A percentile compares a stretch with the other conserved stretches of the same genome.
Conservation (phyloP, 2,797 vertebrate species). For the Alca torda region DNA sequence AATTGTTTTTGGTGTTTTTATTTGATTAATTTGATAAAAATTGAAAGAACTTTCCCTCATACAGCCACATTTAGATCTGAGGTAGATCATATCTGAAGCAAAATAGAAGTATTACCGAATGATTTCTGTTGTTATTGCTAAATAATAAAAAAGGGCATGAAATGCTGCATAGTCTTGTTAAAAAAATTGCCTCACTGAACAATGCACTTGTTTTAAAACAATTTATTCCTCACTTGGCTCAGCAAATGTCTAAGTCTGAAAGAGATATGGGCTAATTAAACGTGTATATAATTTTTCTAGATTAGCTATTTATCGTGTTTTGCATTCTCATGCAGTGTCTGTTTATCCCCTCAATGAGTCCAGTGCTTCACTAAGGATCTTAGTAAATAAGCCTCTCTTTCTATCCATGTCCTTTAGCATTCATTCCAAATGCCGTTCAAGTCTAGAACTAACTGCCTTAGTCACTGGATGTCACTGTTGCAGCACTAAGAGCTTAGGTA, state of each 20-base stretch:
- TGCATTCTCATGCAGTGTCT: accelerated
- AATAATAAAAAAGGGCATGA: not conserved
- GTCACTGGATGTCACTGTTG: constrained; percentile 54
- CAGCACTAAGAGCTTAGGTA: not conserved
- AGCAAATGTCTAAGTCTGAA: not conserved
- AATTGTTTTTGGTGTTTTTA: not conserved
- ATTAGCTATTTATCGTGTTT: not conserved
- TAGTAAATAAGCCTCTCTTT: not conserved
- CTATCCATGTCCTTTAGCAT: accelerated
- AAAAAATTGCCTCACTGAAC: not conserved
- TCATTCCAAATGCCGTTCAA: not conserved
- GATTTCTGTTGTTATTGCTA: not conserved
- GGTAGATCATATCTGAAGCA: not conserved
- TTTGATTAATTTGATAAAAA: not conserved
- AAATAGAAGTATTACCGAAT: not conserved
- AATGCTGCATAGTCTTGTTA: not conserved
- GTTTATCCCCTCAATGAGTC: not conserved
- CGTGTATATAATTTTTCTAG: not conserved
- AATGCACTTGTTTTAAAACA: not conserved
- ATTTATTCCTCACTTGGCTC: not conserved
- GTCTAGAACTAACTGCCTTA: not conserved
- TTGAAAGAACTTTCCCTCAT: not conserved
- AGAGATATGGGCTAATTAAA: not conserved
- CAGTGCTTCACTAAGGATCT: not conserved
- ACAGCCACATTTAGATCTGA: not conserved